Evolutionary conservation across 2,888 invertebrate genomes (phyloP), one percentile per base, ranked within the genome.

Genomic region (Erynnis tages): DNA sequence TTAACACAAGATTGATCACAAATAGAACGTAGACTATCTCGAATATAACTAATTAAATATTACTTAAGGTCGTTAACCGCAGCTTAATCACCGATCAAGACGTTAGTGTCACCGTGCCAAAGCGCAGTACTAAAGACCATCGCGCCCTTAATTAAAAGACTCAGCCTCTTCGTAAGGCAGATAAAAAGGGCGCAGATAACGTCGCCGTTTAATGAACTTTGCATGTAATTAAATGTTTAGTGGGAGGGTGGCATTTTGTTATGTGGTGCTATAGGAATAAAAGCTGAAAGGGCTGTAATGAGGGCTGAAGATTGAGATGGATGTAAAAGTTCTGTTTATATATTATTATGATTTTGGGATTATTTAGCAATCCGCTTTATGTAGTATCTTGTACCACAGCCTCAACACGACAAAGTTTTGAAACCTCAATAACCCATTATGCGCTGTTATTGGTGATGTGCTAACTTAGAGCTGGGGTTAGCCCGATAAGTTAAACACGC

Each of bases 91-190:
- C 0, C 1, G 13, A 27, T 50, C 25, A 35, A 21, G 7, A 8
- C 10, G 16, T n/a, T 5, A 27, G 34, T 43, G 34, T 4, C 19
- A 17, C 19, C 19, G 19, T 17, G 4, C 35, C 8, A 10, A 13
- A 35, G 21, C 32, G 27, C 27, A 19, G 50, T 29, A 19, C 23
- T 34, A 27, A 50, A 43, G 21, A 29, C 27, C 43, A 43, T 35
- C 50, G 43, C 50, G 35, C 27, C 35, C 50, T 50, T 50, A 50
- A 50, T 50, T 35, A 50, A 50, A 43, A 50, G 43, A 50, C 43
- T 14, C 43, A 50, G 50, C 41, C 41, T 49, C 37, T 50, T 41
- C 41, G 43, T 50, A 50, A 43, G 19, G 43, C 43, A 27, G 50
- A 43, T 50, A 50, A 41, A 50, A 41, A 41, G 49, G 34, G 35